Base-by-base conservation (phyloP, 2,888 invertebrate genomes). In the Thysanoteuthis rhombus region DNA sequence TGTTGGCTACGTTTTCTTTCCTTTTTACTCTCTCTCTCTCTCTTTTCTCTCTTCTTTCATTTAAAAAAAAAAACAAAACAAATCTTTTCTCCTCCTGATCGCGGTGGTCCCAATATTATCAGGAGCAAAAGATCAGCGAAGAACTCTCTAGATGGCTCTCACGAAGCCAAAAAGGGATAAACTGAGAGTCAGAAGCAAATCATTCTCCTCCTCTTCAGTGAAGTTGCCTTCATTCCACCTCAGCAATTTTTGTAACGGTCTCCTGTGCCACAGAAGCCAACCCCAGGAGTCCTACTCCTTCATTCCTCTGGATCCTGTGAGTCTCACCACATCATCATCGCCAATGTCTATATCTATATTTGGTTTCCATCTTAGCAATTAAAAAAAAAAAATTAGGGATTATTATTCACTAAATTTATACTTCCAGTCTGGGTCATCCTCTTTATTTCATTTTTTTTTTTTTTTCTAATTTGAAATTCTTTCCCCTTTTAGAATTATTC, bases 71-170 rank as follows among this genome's bases (percentile, higher is more conserved):
- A 42, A 42, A 42, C 10, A 42, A n/a, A 8, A 42, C 42, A 42
- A 42, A 42, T 58, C 8, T 32, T 58, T 32, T 28, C 25, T 58
- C 32, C 58, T 58, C 32, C 58, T 58, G 58, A 28, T 58, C 58
- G 28, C n/a, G n/a, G n/a, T n/a, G n/a, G n/a, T n/a, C n/a, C n/a
- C n/a, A n/a, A n/a, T n/a, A n/a, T n/a, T n/a, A 75, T 75, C 75
- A 75, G 75, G 75, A 75, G n/a, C n/a, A 75, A 75, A 75, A n/a
- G n/a, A n/a, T 75, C 75, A 75, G n/a, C 75, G 75, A 75, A 75
- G 75, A 75, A 75, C 75, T 75, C 75, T 75, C 75, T 75, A n/a
- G n/a, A 75, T 75, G 75, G 75, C 75, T 75, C 75, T 75, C 75
- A 75, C 75, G 16, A 75, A n/a, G 75, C 75, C 75, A 75, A 75